phyloP scores from a whole-genome alignment of 2,797 vertebrate species.

The Sarcophilus harrisii region DNA sequence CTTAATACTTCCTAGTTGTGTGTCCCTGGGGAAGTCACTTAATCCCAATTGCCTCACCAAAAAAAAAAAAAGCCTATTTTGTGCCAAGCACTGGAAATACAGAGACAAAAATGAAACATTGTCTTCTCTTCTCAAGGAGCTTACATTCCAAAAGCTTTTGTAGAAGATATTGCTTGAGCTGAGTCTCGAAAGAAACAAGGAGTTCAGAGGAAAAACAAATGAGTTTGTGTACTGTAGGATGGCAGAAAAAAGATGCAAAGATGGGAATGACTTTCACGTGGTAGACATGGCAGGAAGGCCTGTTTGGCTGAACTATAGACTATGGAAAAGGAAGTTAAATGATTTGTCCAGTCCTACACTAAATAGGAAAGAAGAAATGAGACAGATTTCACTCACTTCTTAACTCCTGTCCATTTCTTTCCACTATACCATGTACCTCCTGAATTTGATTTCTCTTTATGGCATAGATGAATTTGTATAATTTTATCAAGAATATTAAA shows the following conservation, averaged over 20 bases:
- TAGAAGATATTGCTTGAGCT: not conserved
- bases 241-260: not conserved
- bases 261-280: not conserved
- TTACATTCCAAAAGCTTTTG: not conserved
- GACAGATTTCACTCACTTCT: not conserved
- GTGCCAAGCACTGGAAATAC: not conserved
- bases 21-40: too few species aligned
- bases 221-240: not conserved
- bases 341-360: not conserved
- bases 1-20: too few species aligned
- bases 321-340: not conserved
- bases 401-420: not conserved
- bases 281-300: not conserved
- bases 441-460: conserved; percentile 51
- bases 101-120: not conserved
- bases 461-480: conserved; percentile 24
- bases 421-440: not conserved
- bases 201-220: not conserved
- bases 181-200: not conserved
- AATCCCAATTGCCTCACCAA: too few species aligned
- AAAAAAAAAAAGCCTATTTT: not conserved
- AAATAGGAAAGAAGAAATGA: not conserved
- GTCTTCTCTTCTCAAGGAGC: not conserved
- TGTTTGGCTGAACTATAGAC: not conserved
- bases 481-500: conserved; percentile 10